Base-by-base conservation (phyloP, 2,113 vertebrate species). In the Echinops telfairi region DNA sequence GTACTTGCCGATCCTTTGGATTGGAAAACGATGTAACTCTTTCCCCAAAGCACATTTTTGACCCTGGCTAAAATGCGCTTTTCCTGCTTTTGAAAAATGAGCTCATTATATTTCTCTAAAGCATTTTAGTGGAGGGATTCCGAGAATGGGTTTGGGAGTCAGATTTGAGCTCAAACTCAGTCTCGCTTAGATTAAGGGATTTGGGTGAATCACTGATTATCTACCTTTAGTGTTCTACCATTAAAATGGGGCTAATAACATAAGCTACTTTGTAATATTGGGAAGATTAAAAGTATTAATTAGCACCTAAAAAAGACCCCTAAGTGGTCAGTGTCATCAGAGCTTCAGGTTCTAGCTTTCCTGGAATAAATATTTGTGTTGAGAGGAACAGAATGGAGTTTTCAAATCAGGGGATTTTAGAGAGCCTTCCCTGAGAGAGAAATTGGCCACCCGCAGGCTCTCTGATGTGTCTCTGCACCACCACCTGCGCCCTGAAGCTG, bases 1-100 rank as follows among this genome's bases (percentile, higher is more conserved):
- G 2, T 33, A 84, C 33, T 9, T 79, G 22, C 22, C 19, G 36
- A 25, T 83, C 31, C 43, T 91, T 87, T 58, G 19, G 33, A 90
- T 73, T 87, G 36, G 36, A 89, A 19, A 91, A 88, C 6, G 60
- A 31, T 19, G 14, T 64, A 88, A 79, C 75, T 66, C 33, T 76
- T 66, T 68, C 14, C 57, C 36, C n/a, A 58, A 66, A 86, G 81
- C 5, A 78, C 5, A 38, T 36, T 31, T 27, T 58, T 19, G 29
- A 27, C 6, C 25, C n/a, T 58, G 75, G 31, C 47, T 66, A 10
- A 60, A 25, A 68, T 58, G 57, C 33, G 12, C 43, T 84, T 81
- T 81, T 22, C 17, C 14, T 75, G 68, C 20, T 89, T 86, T 75
- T 62, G 23, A 86, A n/a, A 25, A 60, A 33, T 64, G 20, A 81